phyloP scores from a whole-genome alignment of 2,888 invertebrate genomes.

The Agrotis exclamationis region DNA sequence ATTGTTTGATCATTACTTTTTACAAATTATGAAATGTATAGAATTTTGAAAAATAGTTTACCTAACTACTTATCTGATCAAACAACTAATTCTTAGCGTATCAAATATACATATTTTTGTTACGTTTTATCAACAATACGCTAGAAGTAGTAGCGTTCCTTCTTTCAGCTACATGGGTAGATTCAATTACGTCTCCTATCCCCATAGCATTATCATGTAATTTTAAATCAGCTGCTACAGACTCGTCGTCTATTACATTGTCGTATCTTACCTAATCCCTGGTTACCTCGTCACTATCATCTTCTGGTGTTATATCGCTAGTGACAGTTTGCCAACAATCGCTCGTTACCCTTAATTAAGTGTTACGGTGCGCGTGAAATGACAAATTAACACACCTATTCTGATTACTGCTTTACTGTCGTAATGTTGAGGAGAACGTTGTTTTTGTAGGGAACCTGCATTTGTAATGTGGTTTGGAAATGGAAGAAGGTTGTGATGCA shows the following conservation, averaged over 20 bases:
- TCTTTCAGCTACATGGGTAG: neutral
- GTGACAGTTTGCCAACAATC: slow-evolving; percentile 52
- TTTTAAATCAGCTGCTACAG: slow-evolving; percentile 1
- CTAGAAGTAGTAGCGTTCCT: neutral
- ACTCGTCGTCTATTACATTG: slow-evolving; percentile 20
- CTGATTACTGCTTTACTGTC: slow-evolving; percentile 26
- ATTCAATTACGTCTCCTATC: neutral
- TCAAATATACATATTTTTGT: neutral
- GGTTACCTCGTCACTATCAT: slow-evolving; percentile 31
- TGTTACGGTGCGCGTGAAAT: slow-evolving; percentile 28
- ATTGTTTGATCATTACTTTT: too few species aligned
- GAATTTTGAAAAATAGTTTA: too few species aligned
- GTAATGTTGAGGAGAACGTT: too few species aligned
- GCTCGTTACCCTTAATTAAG: slow-evolving; percentile 44
- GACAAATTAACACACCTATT: slow-evolving; percentile 33
- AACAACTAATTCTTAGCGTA: too few species aligned
- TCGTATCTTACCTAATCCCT: slow-evolving; percentile 32
- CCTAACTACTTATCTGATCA: too few species aligned
- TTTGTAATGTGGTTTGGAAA: slow-evolving; percentile 3
- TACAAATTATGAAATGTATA: too few species aligned
- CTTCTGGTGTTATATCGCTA: slow-evolving; percentile 44
- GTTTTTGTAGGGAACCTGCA: slow-evolving; percentile 13
- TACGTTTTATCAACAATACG: neutral
- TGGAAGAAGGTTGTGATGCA: neutral
- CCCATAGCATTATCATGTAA: neutral